A percentile compares a stretch with the other conserved stretches of the same genome.
These are phyloP conservation scores for Muscidifurax raptorellus DNA, from an alignment of 1,140 invertebrate genomes.

Conservation along the genomic window DNA sequence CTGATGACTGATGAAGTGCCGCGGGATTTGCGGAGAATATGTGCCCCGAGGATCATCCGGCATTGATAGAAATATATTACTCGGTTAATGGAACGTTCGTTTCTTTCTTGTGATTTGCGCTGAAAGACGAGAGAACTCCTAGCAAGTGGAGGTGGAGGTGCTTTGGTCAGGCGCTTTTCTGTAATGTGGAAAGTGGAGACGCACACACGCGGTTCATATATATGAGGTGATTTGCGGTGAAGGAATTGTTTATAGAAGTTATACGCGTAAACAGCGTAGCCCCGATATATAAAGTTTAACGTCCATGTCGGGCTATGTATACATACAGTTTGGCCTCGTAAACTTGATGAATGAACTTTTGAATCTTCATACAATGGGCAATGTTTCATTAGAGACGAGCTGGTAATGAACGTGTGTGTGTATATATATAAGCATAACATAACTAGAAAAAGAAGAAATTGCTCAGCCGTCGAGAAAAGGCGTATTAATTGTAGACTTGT, in stretches of 20 bases:
- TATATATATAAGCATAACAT: neutral
- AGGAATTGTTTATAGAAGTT: slow-evolving; percentile 60
- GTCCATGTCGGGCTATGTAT: slow-evolving; percentile 59
- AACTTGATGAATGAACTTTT: slow-evolving; percentile 65
- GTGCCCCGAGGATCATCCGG: no score
- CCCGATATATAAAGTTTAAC: slow-evolving; percentile 72
- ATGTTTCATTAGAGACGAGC: no score
- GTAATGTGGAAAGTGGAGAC: no score
- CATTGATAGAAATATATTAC: no score
- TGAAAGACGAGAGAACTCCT: no score
- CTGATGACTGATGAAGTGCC: slow-evolving; percentile 7
- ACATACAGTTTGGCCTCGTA: slow-evolving; percentile 54
- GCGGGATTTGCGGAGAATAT: no score
- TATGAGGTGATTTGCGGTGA: slow-evolving; percentile 54
- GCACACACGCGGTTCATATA: no score
- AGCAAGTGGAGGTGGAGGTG: neutral
- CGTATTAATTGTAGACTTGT: slow-evolving; percentile 21
- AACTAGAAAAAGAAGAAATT: neutral
- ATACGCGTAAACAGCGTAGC: no score
- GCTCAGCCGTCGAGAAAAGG: neutral
- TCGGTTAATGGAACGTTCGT: no score
- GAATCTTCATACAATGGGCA: slow-evolving; percentile 38
- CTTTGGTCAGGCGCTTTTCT: neutral
- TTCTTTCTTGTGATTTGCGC: no score
- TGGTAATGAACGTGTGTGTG: neutral